Evolutionary conservation across 2,888 invertebrate species (phyloP).

Genomic region (Spodoptera exigua): DNA sequence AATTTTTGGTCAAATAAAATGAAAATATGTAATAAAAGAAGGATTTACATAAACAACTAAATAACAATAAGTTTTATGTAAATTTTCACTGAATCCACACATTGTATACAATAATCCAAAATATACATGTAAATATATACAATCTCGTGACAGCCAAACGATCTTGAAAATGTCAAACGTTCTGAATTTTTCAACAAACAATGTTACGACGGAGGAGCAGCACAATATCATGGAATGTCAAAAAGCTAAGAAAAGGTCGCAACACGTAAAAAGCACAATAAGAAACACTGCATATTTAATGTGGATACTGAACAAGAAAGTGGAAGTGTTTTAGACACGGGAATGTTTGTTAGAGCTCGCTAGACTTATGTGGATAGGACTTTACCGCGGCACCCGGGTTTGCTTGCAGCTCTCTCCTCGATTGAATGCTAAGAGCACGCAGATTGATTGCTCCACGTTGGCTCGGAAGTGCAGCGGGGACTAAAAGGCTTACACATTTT

Average conservation of each 20-base stretch:
- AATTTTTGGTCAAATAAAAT: too few species aligned
- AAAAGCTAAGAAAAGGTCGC: conserved; percentile 32
- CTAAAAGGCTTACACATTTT: conserved; percentile 45
- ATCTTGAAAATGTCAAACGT: conserved; percentile 26
- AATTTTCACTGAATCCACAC: background rate
- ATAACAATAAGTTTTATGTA: too few species aligned
- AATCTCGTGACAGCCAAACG: conserved; percentile 1
- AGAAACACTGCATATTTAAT: conserved; percentile 30
- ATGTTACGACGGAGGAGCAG: conserved; percentile 10
- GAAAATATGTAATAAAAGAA: too few species aligned
- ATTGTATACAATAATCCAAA: conserved; percentile 14
- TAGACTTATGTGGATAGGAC: too few species aligned
- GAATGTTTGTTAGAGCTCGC: conserved; percentile 7
- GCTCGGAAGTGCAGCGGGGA: conserved; percentile 14
- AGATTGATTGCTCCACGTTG: conserved; percentile 38
- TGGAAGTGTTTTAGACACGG: conserved; percentile 21
- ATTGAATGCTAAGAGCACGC: conserved; percentile 52
- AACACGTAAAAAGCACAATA: conserved; percentile 15
- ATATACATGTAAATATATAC: conserved; percentile 21
- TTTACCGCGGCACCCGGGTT: too few species aligned
- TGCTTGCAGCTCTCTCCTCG: conserved; percentile 26
- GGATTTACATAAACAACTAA: too few species aligned
- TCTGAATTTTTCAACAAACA: conserved; percentile 32
- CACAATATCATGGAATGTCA: conserved; percentile 26
- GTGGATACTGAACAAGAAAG: conserved; percentile 5